Percentiles rank a stretch among this genome's conserved stretches.
Evolutionary conservation across 2,113 vertebrate genomes (phyloP).

Genomic region (Oncorhynchus tshawytscha): DNA sequence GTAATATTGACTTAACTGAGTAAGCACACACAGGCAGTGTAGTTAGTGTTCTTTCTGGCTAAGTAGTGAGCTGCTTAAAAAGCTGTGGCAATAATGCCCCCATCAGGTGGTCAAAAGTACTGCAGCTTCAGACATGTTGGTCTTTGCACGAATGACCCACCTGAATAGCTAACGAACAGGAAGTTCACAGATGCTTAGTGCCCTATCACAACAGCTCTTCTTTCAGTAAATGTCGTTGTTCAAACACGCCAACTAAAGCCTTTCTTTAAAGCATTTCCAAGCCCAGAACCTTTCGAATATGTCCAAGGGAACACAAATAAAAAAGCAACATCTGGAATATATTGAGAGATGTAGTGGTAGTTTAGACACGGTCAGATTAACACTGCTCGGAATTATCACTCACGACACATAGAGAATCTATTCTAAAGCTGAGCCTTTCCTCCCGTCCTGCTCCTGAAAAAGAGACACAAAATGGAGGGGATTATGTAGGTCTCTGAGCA

Average conservation of each 20-base stretch:
- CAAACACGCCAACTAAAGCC: too few relatives aligned
- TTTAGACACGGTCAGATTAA: slow-evolving; percentile 1
- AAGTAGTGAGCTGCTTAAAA: slow-evolving; percentile 3
- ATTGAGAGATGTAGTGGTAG: slow-evolving; percentile 11
- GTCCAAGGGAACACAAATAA: background rate
- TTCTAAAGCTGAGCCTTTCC: background rate
- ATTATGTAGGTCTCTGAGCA: slow-evolving; percentile 20
- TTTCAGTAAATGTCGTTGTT: slow-evolving; percentile 28
- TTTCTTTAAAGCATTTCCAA: background rate
- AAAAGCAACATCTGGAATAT: slow-evolving; percentile 30
- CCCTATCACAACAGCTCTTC: slow-evolving; percentile 48
- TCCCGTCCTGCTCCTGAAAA: slow-evolving; percentile 1
- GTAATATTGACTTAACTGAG: slow-evolving; percentile 58
- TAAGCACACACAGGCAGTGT: slow-evolving; percentile 55
- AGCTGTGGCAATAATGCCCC: slow-evolving; percentile 65
- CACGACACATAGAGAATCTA: background rate
- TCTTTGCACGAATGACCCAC: slow-evolving; percentile 34
- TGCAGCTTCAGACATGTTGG: slow-evolving; percentile 28
- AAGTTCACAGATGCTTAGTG: slow-evolving; percentile 40
- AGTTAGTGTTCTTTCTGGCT: slow-evolving; percentile 10
- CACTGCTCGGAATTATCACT: slow-evolving; percentile 18
- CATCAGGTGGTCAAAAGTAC: slow-evolving; percentile 37
- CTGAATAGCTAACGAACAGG: slow-evolving; percentile 51
- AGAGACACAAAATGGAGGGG: slow-evolving; percentile 28
- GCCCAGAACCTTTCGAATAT: background rate